phyloP scores from a whole-genome alignment of 2,113 vertebrate genomes.

The Alligator mississippiensis region DNA sequence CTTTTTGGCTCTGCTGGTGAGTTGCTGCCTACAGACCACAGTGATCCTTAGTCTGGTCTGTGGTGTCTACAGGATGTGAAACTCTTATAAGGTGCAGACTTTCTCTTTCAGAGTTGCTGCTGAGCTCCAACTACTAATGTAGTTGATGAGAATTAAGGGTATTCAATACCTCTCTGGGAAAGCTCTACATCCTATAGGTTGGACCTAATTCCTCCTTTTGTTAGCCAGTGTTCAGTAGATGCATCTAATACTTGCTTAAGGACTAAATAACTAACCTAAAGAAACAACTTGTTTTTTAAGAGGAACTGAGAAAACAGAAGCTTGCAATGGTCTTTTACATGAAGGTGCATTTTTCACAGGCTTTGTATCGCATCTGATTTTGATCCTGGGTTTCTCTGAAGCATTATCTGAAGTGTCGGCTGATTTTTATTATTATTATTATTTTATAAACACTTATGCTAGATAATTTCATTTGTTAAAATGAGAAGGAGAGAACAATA shows the following conservation, averaged over 20 bases:
- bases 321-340: background rate
- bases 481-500: background rate
- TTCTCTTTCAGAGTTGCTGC: background rate
- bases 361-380: background rate
- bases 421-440: background rate
- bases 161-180: background rate
- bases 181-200: background rate
- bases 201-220: background rate
- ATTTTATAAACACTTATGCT: background rate
- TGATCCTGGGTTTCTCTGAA: background rate
- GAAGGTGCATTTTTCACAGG: background rate
- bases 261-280: background rate
- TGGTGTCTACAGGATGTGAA: background rate
- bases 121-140: background rate
- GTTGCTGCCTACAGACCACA: background rate
- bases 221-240: background rate
- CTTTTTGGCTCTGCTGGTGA: background rate
- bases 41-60: background rate
- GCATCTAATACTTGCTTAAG: background rate
- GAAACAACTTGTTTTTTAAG: background rate
- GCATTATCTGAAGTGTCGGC: background rate
- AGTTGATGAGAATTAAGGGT: background rate
- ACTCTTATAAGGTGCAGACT: background rate
- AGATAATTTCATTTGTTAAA: background rate
- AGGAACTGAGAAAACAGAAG: background rate